Conservation (phyloP, 2,797 vertebrate genomes). For the Phataginus tricuspis region DNA sequence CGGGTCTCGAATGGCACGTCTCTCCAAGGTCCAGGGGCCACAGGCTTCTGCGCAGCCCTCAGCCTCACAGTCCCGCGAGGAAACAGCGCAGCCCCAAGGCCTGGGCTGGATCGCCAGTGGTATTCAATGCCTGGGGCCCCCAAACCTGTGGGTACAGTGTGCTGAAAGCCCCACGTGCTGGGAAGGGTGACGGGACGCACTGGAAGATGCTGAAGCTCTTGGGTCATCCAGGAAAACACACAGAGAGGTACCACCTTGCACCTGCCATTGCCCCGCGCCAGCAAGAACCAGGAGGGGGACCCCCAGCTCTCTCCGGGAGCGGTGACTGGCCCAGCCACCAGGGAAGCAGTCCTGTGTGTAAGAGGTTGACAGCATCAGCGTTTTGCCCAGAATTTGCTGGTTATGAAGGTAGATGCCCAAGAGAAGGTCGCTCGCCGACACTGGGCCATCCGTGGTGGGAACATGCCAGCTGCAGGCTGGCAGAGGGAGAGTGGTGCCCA, state of each 20-base stretch:
- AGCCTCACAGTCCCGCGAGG: rapidly evolving
- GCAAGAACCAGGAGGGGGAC: not conserved
- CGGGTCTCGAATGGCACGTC: not conserved
- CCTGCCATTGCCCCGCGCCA: rapidly evolving
- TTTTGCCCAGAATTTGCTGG: not conserved
- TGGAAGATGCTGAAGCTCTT: rapidly evolving
- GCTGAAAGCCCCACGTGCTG: too few species aligned
- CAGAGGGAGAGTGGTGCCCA: rapidly evolving
- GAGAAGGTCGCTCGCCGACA: not conserved
- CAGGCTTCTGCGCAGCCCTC: not conserved
- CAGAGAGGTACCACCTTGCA: rapidly evolving
- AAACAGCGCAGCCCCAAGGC: not conserved
- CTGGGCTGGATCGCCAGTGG: not conserved
- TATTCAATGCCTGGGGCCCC: rapidly evolving
- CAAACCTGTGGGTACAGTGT: rapidly evolving
- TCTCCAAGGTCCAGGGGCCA: not conserved
- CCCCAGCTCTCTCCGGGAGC: not conserved
- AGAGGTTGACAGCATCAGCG: too few species aligned
- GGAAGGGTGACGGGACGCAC: rapidly evolving
- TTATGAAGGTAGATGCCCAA: not conserved
- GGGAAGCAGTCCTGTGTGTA: not conserved
- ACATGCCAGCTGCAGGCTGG: not conserved
- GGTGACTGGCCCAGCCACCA: not conserved
- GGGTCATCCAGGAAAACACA: not conserved
- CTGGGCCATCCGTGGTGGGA: too few species aligned